Percentiles rank a stretch among this genome's conserved stretches.
Conservation (phyloP, 2,888 invertebrate species). For the Dysmachus trigonus region DNA sequence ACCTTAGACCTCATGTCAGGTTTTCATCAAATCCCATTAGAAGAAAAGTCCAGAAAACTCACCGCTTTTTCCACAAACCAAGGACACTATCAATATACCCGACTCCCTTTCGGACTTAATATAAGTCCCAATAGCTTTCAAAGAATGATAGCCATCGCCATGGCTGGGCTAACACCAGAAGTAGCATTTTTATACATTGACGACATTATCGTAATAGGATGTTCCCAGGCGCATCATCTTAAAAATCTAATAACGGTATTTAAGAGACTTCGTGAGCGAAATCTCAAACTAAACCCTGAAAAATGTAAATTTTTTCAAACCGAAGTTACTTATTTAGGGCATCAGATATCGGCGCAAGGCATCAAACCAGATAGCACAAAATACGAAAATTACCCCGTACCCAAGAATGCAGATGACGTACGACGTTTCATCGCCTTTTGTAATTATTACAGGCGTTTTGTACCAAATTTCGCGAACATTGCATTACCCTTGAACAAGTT, state of each 20-base stretch:
- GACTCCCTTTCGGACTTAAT: slow-evolving; percentile 43
- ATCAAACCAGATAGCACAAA: slow-evolving; percentile 48
- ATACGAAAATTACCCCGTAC: background rate
- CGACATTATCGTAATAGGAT: too few species aligned
- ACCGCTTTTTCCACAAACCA: too few species aligned
- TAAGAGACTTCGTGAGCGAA: too few species aligned
- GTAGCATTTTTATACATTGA: background rate
- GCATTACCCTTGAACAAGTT: slow-evolving; percentile 45
- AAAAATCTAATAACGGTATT: too few species aligned
- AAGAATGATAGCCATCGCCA: background rate
- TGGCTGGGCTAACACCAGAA: background rate
- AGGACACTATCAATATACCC: slow-evolving; percentile 29
- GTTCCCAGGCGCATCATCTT: too few species aligned
- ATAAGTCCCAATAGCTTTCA: slow-evolving; percentile 44
- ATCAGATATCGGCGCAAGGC: slow-evolving; percentile 46
- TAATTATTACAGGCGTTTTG: slow-evolving; percentile 45
- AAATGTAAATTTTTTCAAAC: too few species aligned
- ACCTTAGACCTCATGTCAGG: too few species aligned
- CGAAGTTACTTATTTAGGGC: too few species aligned
- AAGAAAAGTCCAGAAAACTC: too few species aligned
- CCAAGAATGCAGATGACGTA: background rate
- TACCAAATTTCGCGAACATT: slow-evolving; percentile 48
- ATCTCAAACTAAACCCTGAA: too few species aligned
- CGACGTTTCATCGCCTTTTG: slow-evolving; percentile 49
- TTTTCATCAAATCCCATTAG: too few species aligned